Evolutionary conservation across 2,888 invertebrate species (phyloP).

Genomic region (Unio delphinus): DNA sequence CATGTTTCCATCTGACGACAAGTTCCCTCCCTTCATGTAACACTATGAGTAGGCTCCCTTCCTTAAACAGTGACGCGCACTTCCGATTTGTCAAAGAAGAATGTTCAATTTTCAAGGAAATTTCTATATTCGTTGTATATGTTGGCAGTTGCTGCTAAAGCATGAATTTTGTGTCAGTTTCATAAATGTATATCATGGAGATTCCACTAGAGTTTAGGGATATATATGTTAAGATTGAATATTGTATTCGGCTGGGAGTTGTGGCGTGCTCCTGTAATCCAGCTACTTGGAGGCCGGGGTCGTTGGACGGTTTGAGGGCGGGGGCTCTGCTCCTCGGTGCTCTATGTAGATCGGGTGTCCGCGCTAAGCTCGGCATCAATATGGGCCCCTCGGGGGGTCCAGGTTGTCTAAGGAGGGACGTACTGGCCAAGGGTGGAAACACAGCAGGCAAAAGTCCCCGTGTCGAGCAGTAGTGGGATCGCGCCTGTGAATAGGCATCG

Average conservation of each 20-base stretch:
- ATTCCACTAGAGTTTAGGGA: too few relatives aligned
- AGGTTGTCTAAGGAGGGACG: slow-evolving; percentile 97
- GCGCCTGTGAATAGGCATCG: slow-evolving; percentile 92
- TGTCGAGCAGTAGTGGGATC: slow-evolving; percentile 98
- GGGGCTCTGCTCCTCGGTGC: slow-evolving; percentile 80
- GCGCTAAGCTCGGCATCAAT: slow-evolving; percentile 96
- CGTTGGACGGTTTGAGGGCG: slow-evolving; percentile 93
- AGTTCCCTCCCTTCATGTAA: too few relatives aligned
- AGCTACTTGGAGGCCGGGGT: slow-evolving; percentile 93
- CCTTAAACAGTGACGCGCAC: too few relatives aligned
- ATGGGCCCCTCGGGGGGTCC: slow-evolving; percentile 87
- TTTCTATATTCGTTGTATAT: too few relatives aligned
- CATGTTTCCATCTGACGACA: too few relatives aligned
- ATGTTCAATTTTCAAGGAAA: too few relatives aligned
- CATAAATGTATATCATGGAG: too few relatives aligned
- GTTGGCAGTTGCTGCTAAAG: too few relatives aligned
- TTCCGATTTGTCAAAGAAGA: too few relatives aligned
- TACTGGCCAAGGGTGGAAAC: slow-evolving; percentile 76
- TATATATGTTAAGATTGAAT: too few relatives aligned
- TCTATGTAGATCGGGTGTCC: slow-evolving; percentile 88
- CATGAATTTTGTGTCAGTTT: too few relatives aligned
- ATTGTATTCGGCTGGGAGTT: not conserved
- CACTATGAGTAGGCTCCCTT: too few relatives aligned
- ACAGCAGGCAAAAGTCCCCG: slow-evolving; percentile 99
- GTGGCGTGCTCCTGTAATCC: slow-evolving; percentile 94